Evolutionary conservation across 2,113 vertebrate genomes (phyloP), one percentile per base, ranked within the genome.

Genomic region (Cebus imitator): DNA sequence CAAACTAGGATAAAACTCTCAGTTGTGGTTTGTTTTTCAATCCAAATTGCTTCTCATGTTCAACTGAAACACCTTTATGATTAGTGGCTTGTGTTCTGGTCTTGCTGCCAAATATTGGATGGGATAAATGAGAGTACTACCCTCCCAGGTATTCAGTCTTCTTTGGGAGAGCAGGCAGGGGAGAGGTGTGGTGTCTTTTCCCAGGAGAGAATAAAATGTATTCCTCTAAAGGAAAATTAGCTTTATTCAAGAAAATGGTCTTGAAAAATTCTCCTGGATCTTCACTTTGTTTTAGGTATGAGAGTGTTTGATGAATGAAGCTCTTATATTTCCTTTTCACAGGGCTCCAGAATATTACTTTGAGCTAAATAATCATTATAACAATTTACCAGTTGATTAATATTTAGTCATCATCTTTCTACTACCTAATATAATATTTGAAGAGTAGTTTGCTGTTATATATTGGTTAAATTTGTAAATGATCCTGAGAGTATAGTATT

Each of bases 391-490:
- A 90, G 61, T 93, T 94, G 40, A n/a, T 57, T 98, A 95, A 89
- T 96, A 90, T 89, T 96, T 94, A 95, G 83, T 94, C 70, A 89
- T 40, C 52, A 66, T 96, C 88, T 94, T 43, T 91, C 55, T 45
- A 72, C 57, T 32, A 87, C 48, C 45, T 91, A 82, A 96, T 72
- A 6, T 12, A 78, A 86, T 70, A 73, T 52, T 81, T 72, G 50
- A 87, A 95, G 78, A 86, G 35, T 87, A 23, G 57, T 93, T 96
- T 96, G 58, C 35, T 43, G 1, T 94, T 92, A 45, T 55, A 40
- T 87, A 87, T 87, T 89, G 88, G 82, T 96, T 95, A 96, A 98
- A 96, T 55, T 90, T 96, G 48, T 85, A 91, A 97, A 95, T n/a
- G 10, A 90, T 66, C 93, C 61, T 35, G 32, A 73, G 61, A 92